Evolutionary conservation across 1,140 invertebrate species (phyloP), one percentile per base, ranked within the genome.

Genomic region (Campoletis sonorensis): DNA sequence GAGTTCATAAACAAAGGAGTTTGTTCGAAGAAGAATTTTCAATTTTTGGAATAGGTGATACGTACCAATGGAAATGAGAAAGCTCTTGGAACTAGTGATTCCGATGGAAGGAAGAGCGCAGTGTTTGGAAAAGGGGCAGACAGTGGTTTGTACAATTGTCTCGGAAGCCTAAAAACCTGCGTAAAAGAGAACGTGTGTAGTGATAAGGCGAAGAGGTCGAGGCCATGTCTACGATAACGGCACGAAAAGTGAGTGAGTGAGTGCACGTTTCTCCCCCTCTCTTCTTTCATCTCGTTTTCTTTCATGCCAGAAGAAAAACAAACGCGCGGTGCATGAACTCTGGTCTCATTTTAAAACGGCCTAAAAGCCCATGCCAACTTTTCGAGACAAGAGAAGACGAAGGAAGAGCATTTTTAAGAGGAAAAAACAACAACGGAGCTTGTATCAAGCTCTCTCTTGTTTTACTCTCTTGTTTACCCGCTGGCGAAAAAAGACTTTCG

Each of bases 321-420:
- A 79, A n/a, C n/a, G 81, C 51, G 71, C 67, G 81, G 72, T 82
- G 77, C 81, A 77, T 83, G 84, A 83, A 76, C 80, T 84, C 72
- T 78, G 80, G 1, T 80, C 58, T 81, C 58, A 83, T 81, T 68
- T 64, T 83, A 79, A 82, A 86, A 71, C 81, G 79, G 82, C 76
- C 80, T 80, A 76, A 83, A 82, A 83, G 72, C 80, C 76, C 51
- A 70, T 26, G 71, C 61, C 61, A 81, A 78, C 82, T 79, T 82
- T 81, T 73, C 37, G 81, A 71, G 16, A 75, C 70, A 54, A 71
- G 13, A 33, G 10, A 70, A 33, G 18, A 67, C 27, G 64, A 30
- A 67, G 64, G 27, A 11, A 70, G 30, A 2, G 30, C 16, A 0
- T 70, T 70, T 70, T 70, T 4, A 70, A 70, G 30, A 33, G 67